Conservation (phyloP, 2,113 vertebrate species). For the Chroicocephalus ridibundus region DNA sequence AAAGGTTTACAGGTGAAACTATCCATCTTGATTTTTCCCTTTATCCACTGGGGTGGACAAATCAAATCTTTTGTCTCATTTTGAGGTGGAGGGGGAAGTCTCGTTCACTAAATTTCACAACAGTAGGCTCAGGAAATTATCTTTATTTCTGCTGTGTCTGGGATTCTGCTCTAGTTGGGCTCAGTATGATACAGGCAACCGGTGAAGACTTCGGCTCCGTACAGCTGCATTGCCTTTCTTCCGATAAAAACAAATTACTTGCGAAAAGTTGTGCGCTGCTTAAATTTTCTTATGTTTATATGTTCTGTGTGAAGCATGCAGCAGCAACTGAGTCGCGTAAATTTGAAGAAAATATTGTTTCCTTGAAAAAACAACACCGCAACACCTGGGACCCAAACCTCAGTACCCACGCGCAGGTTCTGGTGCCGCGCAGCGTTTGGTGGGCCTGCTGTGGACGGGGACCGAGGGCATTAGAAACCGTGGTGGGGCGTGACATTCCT, state of each 20-base stretch:
- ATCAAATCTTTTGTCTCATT: conserved; percentile 37
- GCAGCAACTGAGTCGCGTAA: neutral
- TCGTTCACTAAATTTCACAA: conserved; percentile 14
- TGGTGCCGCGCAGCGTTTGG: neutral
- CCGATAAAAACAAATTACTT: neutral
- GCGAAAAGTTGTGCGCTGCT: neutral
- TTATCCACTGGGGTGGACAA: neutral
- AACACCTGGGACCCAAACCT: neutral
- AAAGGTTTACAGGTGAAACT: conserved; percentile 38
- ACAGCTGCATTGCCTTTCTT: neutral
- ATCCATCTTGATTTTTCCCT: conserved; percentile 37
- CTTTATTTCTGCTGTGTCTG: conserved; percentile 14
- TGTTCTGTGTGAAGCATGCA: neutral
- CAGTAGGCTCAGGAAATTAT: conserved; percentile 7
- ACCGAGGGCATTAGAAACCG: neutral
- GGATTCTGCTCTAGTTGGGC: neutral
- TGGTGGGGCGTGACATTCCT: neutral
- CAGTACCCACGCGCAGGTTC: neutral
- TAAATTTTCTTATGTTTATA: neutral
- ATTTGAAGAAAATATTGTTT: neutral
- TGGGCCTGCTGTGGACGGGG: neutral
- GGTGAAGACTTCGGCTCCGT: neutral
- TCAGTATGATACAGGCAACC: neutral
- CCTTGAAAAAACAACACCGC: neutral
- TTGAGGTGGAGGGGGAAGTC: neutral